Evolutionary conservation across 1,140 invertebrate genomes (phyloP), one percentile per base, ranked within the genome.

Genomic region (Conus betulinus): DNA sequence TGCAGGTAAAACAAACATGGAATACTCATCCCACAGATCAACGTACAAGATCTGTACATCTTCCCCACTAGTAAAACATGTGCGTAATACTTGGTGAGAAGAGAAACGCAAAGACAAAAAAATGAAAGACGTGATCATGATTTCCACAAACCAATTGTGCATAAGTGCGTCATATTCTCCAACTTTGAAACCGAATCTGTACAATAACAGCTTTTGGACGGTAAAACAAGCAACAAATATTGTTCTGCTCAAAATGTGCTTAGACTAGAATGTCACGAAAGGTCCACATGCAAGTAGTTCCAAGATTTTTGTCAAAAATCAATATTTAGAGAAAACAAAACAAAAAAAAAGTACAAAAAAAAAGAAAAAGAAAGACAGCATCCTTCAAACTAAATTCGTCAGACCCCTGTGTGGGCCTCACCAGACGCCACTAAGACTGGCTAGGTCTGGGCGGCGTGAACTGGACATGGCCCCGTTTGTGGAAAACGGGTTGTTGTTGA

Each of bases 391-490:
- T 60, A 90, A 90, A 88, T 90, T 90, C 89, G 89, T 90, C 89
- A 60, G 63, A 13, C 17, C 10, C 63, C 52, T 51, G 52, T 15
- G 51, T 17, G 17, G 57, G 27, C 25, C 57, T 88, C 87, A 95
- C 94, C 94, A 95, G 78, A 93, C 91, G 71, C 94, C 94, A 88
- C 93, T 94, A 11, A 94, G 91, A 88, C 93, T 95, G 74, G 91
- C 92, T 51, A 94, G 90, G 88, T 94, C 92, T n/a, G 91, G 90
- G 51, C 93, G 90, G 11, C 90, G 63, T 17, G 86, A 60, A 78
- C 17, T 63, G 76, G 89, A 90, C 67, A 91, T 55, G 81, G 90
- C 79, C 63, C 87, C 88, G 86, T 91, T 88, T 87, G 90, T 83
- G n/a, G 85, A 53, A 87, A 92, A 92, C 71, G 91, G 89, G 91